Conservation (phyloP, 1,140 invertebrate species). For the Drosophila parvula region DNA sequence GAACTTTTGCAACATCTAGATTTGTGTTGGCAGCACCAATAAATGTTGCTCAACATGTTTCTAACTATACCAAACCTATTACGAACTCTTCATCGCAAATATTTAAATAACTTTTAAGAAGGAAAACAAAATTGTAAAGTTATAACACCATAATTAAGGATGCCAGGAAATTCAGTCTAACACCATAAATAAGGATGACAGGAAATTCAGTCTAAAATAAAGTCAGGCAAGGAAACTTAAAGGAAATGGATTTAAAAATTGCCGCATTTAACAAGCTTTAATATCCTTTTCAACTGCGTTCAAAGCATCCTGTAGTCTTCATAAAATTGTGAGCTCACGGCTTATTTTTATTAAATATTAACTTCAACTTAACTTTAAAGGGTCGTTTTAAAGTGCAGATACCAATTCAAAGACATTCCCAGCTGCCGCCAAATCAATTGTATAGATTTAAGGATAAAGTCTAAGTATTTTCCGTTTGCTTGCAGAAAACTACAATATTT, state of each 20-base stretch:
- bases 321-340: background rate
- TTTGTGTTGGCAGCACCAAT: too few species aligned
- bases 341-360: background rate
- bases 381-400: background rate
- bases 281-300: background rate
- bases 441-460: slow-evolving; percentile 27
- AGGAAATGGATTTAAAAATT: background rate
- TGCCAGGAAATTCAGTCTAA: too few species aligned
- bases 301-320: background rate
- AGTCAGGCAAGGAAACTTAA: background rate
- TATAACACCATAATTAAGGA: too few species aligned
- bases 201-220: background rate
- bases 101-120: background rate
- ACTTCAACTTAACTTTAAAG: background rate
- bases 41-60: too few species aligned
- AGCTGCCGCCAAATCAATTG: slow-evolving; percentile 19
- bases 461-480: slow-evolving; percentile 1
- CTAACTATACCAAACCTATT: too few species aligned
- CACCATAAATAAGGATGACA: too few species aligned
- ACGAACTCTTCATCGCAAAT: too few species aligned
- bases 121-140: too few species aligned
- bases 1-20: too few species aligned
- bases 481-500: slow-evolving; percentile 19
- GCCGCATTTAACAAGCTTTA: background rate
- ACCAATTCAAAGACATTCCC: background rate